phyloP scores from a whole-genome alignment of 2,888 invertebrate genomes.

The Mycalesis mineus region DNA sequence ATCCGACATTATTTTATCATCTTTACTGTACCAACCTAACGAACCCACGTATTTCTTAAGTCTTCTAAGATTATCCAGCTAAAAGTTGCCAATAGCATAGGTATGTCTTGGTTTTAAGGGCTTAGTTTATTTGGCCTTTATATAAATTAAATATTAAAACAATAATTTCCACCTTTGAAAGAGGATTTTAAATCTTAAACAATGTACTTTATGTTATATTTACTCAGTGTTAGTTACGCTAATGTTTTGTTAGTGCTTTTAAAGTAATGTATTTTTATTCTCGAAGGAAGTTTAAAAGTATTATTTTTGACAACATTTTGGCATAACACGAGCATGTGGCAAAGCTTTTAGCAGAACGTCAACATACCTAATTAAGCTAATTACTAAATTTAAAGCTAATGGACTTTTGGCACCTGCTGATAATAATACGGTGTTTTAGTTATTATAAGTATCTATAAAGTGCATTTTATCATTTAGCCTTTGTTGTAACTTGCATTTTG shows the following conservation, averaged over 20 bases:
- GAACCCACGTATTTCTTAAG: no score
- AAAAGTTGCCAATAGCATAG: no score
- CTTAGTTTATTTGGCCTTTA: no score
- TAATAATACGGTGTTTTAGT: not conserved
- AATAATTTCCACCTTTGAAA: no score
- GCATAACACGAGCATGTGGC: not conserved
- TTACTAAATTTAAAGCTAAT: slow-evolving; percentile 1
- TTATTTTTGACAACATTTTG: not conserved
- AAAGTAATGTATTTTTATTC: not conserved
- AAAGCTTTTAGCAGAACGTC: slow-evolving; percentile 7
- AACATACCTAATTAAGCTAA: not conserved
- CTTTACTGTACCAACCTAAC: no score
- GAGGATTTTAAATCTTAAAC: no score
- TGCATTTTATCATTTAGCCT: slow-evolving; percentile 3
- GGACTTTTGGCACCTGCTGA: not conserved
- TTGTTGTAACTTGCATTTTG: not conserved
- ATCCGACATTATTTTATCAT: no score
- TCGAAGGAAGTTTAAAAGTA: not conserved
- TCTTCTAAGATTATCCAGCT: no score
- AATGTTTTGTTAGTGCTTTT: not conserved
- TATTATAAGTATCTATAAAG: not conserved
- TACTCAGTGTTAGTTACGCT: no score
- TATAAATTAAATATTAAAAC: no score
- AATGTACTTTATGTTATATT: no score
- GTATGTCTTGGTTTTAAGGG: no score